Percentiles rank a stretch among this genome's conserved stretches.
Conservation (phyloP, 2,113 vertebrate species). For the Gracilinanus agilis region DNA sequence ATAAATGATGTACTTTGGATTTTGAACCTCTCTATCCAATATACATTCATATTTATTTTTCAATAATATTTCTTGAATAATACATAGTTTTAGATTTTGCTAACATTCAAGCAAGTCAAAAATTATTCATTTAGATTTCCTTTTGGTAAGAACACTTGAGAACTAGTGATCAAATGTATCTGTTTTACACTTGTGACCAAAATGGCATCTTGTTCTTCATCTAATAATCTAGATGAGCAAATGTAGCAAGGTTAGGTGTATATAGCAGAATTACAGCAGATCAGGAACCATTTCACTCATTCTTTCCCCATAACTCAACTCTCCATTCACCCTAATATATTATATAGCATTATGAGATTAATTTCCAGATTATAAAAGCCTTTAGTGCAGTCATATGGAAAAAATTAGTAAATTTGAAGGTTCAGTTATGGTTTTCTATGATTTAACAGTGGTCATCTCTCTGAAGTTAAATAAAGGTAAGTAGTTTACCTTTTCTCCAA, state of each 20-base stretch:
- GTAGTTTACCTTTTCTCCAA: not conserved
- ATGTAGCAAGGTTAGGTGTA: not conserved
- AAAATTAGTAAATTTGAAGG: not conserved
- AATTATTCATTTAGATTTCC: not conserved
- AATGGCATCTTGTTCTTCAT: not conserved
- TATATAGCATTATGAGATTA: not conserved
- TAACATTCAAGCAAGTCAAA: not conserved
- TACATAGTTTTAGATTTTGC: not conserved
- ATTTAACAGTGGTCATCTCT: not conserved
- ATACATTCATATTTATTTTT: not conserved
- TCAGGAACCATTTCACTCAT: not conserved
- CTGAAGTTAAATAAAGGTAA: not conserved
- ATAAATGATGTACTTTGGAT: not conserved
- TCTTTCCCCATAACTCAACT: not conserved
- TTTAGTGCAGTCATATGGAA: not conserved
- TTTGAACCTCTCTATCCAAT: not conserved
- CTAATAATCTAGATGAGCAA: not conserved
- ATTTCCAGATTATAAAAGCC: not conserved
- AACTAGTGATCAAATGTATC: not conserved
- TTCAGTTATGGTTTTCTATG: not conserved
- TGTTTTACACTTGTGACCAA: not conserved
- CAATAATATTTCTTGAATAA: not conserved
- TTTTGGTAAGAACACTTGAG: not conserved
- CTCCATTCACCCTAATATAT: conserved; percentile 8
- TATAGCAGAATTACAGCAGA: not conserved